Base-by-base conservation (phyloP, 1,140 invertebrate species). In the Lordiphosa collinella region DNA sequence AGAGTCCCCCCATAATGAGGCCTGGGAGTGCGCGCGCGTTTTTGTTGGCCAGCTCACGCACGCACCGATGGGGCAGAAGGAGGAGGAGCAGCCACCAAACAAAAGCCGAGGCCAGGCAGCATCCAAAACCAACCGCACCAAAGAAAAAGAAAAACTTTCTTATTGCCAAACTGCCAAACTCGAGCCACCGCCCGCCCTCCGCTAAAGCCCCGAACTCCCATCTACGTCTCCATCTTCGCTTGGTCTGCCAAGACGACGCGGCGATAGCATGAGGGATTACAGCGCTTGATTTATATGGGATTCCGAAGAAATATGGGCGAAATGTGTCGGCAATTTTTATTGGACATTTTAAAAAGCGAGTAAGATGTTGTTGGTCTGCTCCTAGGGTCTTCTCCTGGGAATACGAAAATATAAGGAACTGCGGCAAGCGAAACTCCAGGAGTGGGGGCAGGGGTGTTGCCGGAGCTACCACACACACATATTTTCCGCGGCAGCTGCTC, bases 301-400 rank as follows among this genome's bases (percentile, higher is more conserved):
- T 88, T 88, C 76, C 73, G 80, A 88, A 88, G 87, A 88, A 88
- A 88, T 88, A 88, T 88, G 87, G 87, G 80, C 84, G 82, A 88
- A 88, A 88, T 88, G 87, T 88, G 87, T 88, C 87, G 87, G 87
- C 84, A 88, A 88, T 88, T 88, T 88, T 88, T 88, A 88, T 88
- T 88, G 87, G 87, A 87, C 87, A 88, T 88, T 88, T 88, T 86
- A 88, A 88, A 88, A 88, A 87, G 86, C 86, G 54, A 88, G 78
- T 88, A 88, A 88, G 86, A 88, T 86, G 86, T 88, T 71, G 40
- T 35, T 51, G 51, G 32, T 67, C 6, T 43, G 37, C 37, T 40
- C 56, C 49, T 46, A 46, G 41, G 54, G 49, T 29, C 41, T 44
- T 29, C 76, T 82, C 72, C 76, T 72, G 76, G 78, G 76, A 82